A percentile compares a stretch with the other conserved stretches of the same genome.
Evolutionary conservation across 1,140 invertebrate species (phyloP).

Genomic region (Hylaeus anthracinus): DNA sequence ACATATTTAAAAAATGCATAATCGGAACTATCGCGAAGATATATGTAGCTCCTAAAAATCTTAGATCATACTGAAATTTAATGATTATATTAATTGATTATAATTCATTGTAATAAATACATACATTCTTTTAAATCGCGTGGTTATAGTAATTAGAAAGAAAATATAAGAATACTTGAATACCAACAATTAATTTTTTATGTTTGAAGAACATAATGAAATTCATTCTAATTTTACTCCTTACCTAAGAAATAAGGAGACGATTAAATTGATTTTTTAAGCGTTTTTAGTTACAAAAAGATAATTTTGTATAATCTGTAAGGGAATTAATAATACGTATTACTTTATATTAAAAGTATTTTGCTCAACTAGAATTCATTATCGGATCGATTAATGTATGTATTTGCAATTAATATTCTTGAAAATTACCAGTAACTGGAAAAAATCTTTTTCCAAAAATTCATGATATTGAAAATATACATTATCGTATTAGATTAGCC

Average conservation of each 20-base stretch:
- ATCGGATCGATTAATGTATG: neutral
- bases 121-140: neutral
- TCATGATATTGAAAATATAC: conserved; percentile 17
- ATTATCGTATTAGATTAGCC: neutral
- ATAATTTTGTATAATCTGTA: neutral
- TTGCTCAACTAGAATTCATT: neutral
- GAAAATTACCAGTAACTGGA: neutral
- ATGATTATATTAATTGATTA: neutral
- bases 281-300: neutral
- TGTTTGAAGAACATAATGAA: neutral
- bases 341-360: neutral
- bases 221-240: neutral
- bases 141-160: neutral
- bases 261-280: neutral
- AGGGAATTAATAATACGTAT: neutral
- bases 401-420: neutral
- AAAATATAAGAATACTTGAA: neutral
- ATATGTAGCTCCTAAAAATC: neutral
- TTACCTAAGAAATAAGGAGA: neutral
- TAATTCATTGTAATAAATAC: neutral
- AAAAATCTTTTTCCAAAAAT: neutral
- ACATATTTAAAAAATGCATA: neutral
- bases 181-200: neutral
- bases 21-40: neutral
- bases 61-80: neutral